Percentiles rank a stretch among this genome's conserved stretches.
These are phyloP conservation scores for Alethe diademata DNA, from an alignment of 2,113 vertebrate species.

Conservation along the genomic window DNA sequence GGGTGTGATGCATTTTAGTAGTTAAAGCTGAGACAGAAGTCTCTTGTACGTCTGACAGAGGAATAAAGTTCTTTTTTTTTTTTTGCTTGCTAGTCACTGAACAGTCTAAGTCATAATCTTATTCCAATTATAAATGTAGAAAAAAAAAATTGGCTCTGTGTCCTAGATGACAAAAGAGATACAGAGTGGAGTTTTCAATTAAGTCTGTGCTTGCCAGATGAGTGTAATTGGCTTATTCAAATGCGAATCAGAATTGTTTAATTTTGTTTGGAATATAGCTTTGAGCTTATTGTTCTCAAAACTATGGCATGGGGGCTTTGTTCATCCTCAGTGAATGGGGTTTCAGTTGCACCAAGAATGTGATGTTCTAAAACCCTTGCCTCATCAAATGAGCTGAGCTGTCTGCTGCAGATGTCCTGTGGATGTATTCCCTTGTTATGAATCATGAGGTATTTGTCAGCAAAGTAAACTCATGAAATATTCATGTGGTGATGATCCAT, in stretches of 20 bases:
- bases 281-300: neutral
- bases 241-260: neutral
- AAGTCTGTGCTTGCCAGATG: neutral
- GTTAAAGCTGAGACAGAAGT: neutral
- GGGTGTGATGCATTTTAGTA: neutral
- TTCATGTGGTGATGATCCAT: neutral
- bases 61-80: neutral
- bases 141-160: neutral
- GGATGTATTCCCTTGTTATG: neutral
- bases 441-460: conserved; percentile 31
- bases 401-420: conserved; percentile 1
- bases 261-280: neutral
- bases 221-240: neutral
- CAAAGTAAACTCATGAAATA: neutral
- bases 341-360: conserved; percentile 3
- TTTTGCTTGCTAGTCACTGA: neutral
- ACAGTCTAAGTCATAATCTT: neutral
- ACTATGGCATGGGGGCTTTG: neutral
- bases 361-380: neutral
- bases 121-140: neutral
- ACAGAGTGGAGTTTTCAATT: neutral
- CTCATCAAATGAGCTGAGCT: neutral
- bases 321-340: neutral
- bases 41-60: neutral
- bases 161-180: neutral